Percentiles rank a stretch among this genome's conserved stretches.
These are phyloP conservation scores for Megaustenia siamemsis DNA, from an alignment of 2,888 invertebrate species.

Conservation along the genomic window DNA sequence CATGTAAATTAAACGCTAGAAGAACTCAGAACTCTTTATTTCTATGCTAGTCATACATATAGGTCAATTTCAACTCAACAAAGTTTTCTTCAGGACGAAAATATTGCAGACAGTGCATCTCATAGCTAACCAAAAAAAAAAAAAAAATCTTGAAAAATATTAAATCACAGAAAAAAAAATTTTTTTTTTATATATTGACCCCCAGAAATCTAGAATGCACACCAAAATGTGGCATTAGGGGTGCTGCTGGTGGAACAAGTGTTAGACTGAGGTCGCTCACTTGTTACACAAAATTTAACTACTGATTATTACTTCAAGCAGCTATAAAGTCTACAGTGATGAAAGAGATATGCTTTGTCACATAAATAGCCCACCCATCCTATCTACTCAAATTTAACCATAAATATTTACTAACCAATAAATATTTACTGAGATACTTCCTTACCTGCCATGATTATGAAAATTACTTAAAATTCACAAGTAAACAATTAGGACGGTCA, in stretches of 20 bases:
- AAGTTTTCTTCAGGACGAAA: neutral
- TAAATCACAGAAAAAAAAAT: neutral
- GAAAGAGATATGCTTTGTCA: neutral
- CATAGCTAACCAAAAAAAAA: neutral
- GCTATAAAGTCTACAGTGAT: conserved; percentile 11
- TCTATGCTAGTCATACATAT: neutral
- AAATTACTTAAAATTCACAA: conserved; percentile 7
- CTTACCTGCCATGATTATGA: conserved; percentile 22
- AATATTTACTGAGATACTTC: neutral
- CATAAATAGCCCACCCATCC: too few species aligned
- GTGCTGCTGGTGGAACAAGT: neutral
- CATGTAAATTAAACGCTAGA: neutral
- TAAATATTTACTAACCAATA: too few species aligned
- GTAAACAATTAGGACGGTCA: conserved; percentile 45
- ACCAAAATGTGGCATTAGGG: conserved; percentile 16
- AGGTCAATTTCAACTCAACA: neutral
- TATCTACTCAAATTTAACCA: too few species aligned
- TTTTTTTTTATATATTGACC: too few species aligned
- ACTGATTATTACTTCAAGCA: neutral
- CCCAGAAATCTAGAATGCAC: conserved; percentile 30
- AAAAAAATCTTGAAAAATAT: conserved; percentile 12
- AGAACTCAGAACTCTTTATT: too few species aligned
- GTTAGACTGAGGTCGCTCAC: neutral
- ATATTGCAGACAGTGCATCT: neutral
- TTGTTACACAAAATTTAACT: neutral